Evolutionary conservation across 2,113 vertebrate species (phyloP).

Genomic region (Macrotus californicus): DNA sequence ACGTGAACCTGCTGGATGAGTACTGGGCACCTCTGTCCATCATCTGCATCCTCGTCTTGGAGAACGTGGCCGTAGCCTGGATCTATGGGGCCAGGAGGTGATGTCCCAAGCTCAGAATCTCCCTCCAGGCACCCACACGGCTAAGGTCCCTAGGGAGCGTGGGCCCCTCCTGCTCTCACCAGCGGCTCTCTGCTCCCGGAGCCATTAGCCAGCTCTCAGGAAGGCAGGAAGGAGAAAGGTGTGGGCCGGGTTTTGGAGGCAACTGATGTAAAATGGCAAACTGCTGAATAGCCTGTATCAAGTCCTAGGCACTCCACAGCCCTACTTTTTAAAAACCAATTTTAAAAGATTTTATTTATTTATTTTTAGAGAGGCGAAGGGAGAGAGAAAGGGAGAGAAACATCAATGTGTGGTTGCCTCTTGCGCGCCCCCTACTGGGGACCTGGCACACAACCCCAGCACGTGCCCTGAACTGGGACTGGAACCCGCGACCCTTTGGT

Average conservation of each 20-base stretch:
- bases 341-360: no score
- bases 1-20: constrained; percentile 88
- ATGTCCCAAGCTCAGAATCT: neutral
- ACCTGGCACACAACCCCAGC: no score
- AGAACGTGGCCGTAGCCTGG: constrained; percentile 87
- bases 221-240: neutral
- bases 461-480: no score
- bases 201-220: neutral
- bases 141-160: neutral
- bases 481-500: no score
- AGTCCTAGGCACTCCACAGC: neutral
- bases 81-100: constrained; percentile 88
- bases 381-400: no score
- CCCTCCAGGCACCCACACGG: neutral
- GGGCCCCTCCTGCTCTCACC: neutral
- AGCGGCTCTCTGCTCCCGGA: neutral
- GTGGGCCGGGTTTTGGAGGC: neutral
- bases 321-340: neutral
- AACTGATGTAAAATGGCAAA: neutral
- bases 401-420: no score
- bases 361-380: no score
- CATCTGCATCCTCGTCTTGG: constrained; percentile 84
- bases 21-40: constrained; percentile 87
- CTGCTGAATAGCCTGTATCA: neutral
- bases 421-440: no score